These are phyloP conservation scores for Lasioglossum figueresi DNA, from an alignment of 2,888 invertebrate species.

Conservation along the genomic window DNA sequence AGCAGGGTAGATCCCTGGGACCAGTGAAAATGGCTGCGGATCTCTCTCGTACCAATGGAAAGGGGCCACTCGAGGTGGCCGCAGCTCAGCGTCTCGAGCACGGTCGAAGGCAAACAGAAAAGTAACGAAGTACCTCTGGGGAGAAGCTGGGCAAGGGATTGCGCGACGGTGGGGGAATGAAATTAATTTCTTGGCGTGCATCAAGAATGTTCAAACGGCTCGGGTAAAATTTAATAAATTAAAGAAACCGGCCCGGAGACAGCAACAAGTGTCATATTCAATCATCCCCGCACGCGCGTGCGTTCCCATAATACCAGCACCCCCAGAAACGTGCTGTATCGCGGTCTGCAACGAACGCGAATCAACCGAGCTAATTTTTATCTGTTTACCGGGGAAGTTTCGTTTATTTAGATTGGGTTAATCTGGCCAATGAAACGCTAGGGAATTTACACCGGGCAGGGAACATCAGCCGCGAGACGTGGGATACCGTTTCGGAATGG, in stretches of 20 bases:
- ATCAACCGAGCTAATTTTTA: not conserved
- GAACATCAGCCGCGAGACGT: not conserved
- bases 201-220: slow-evolving; percentile 24
- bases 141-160: not conserved
- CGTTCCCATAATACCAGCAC: not conserved
- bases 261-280: slow-evolving; percentile 11
- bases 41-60: not conserved
- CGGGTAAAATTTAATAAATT: slow-evolving; percentile 32
- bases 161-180: slow-evolving; percentile 4
- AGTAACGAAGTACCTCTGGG: slow-evolving; percentile 1
- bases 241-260: not conserved
- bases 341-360: not conserved
- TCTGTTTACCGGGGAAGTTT: not conserved
- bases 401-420: not conserved
- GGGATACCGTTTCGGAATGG: not conserved
- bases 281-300: not conserved
- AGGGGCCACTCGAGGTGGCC: not conserved
- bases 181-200: slow-evolving; percentile 26
- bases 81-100: not conserved
- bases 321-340: not conserved
- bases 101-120: not conserved
- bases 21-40: not conserved
- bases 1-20: not conserved
- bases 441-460: not conserved
- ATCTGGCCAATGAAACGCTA: not conserved